Evolutionary conservation across 2,888 invertebrate genomes (phyloP).

Genomic region (Cantharis flavilabris): DNA sequence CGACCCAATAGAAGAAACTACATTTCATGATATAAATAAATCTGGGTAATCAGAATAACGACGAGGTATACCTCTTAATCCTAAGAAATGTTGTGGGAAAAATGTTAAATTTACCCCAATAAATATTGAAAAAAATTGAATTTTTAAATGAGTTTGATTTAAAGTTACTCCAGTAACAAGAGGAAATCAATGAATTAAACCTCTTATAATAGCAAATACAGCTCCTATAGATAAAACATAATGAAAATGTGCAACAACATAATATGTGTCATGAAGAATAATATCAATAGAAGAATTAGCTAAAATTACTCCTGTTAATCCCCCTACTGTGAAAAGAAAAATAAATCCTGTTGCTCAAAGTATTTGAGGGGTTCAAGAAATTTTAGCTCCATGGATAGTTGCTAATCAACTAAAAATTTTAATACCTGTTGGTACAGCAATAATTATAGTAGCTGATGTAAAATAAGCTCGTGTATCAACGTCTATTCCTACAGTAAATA

Average conservation of each 20-base stretch:
- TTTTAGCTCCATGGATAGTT: slow-evolving; percentile 67
- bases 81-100: slow-evolving; percentile 80
- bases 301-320: slow-evolving; percentile 70
- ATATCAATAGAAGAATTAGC: slow-evolving; percentile 80
- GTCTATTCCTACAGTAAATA: slow-evolving; percentile 84
- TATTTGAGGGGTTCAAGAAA: slow-evolving; percentile 63
- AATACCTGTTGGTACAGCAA: slow-evolving; percentile 84
- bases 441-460: slow-evolving; percentile 84
- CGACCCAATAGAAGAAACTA: slow-evolving; percentile 70
- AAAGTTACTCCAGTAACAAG: slow-evolving; percentile 66
- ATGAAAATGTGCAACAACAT: slow-evolving; percentile 83
- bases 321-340: slow-evolving; percentile 77
- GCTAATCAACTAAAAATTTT: slow-evolving; percentile 82
- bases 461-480: slow-evolving; percentile 84
- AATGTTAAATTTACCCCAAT: slow-evolving; percentile 78
- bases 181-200: slow-evolving; percentile 74
- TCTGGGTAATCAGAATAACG: slow-evolving; percentile 78
- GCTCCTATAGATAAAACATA: slow-evolving; percentile 82
- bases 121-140: slow-evolving; percentile 74
- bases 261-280: slow-evolving; percentile 80
- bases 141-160: slow-evolving; percentile 65
- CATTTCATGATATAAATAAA: slow-evolving; percentile 68
- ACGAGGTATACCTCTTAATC: slow-evolving; percentile 73
- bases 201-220: slow-evolving; percentile 77
- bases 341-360: slow-evolving; percentile 76